Evolutionary conservation across 2,888 invertebrate species (phyloP).

Genomic region (Prosapia bicincta): DNA sequence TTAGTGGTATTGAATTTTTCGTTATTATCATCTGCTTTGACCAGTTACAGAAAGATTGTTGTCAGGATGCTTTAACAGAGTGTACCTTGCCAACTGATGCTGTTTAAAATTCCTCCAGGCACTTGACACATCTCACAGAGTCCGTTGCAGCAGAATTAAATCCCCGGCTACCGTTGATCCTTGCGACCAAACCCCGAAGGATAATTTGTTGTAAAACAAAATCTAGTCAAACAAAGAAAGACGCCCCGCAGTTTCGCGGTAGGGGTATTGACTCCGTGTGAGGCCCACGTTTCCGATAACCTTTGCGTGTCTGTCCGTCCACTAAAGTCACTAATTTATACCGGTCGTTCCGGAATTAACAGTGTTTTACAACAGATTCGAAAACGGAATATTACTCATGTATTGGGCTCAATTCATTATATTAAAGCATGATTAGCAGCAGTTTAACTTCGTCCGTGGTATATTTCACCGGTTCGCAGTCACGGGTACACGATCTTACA

Average conservation of each 20-base stretch:
- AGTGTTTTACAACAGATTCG: neutral
- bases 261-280: conserved; percentile 1
- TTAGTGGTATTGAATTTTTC: too few species aligned
- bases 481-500: neutral
- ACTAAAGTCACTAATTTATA: neutral
- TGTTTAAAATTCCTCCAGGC: neutral
- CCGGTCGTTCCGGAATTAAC: neutral
- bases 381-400: neutral
- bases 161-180: neutral
- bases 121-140: neutral
- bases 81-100: too few species aligned
- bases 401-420: neutral
- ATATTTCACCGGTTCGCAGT: neutral
- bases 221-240: neutral
- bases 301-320: neutral
- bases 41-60: too few species aligned
- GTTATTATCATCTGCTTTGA: too few species aligned
- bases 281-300: neutral
- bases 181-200: neutral
- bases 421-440: neutral
- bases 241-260: neutral
- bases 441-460: neutral
- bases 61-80: too few species aligned
- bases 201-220: neutral
- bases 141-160: neutral